phyloP scores from a whole-genome alignment of 1,140 invertebrate species.

The Atta colombica region DNA sequence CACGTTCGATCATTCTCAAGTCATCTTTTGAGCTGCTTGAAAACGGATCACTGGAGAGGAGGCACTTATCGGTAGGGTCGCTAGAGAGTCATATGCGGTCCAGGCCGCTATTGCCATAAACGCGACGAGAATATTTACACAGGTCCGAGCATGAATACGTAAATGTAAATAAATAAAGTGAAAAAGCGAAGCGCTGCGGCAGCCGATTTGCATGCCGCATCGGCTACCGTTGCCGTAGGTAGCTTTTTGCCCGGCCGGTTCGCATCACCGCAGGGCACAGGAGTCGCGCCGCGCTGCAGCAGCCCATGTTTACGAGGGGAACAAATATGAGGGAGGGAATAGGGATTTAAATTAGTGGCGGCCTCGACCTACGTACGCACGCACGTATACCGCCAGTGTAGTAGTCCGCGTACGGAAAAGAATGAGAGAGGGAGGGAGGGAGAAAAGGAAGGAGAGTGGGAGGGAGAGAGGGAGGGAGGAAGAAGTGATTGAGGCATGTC shows the following conservation, averaged over 20 bases:
- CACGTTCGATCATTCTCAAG: conserved; percentile 40
- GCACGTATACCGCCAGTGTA: not conserved
- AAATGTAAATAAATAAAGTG: conserved; percentile 65
- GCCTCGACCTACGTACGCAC: conserved; percentile 59
- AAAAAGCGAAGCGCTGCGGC: conserved; percentile 40
- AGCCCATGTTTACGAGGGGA: conserved; percentile 55
- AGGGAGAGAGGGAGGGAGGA: not conserved
- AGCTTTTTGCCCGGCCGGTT: conserved; percentile 47
- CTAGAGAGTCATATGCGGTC: conserved; percentile 23
- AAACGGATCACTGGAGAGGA: conserved; percentile 60
- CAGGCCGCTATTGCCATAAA: conserved; percentile 39
- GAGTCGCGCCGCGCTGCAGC: conserved; percentile 15
- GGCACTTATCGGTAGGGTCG: conserved; percentile 46
- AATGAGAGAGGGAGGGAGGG: not conserved
- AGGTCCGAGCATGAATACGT: conserved; percentile 56
- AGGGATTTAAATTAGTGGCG: conserved; percentile 61
- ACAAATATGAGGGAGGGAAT: conserved; percentile 46
- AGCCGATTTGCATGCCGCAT: conserved; percentile 55
- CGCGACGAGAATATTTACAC: conserved; percentile 61
- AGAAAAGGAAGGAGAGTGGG: not conserved
- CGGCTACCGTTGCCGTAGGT: conserved; percentile 59
- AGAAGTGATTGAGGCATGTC: not conserved
- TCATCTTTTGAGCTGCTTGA: conserved; percentile 45
- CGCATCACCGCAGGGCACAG: conserved; percentile 39
- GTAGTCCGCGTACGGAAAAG: not conserved